Evolutionary conservation across 2,113 vertebrate genomes (phyloP), one percentile per base, ranked within the genome.

Genomic region (Tragulus kanchil): DNA sequence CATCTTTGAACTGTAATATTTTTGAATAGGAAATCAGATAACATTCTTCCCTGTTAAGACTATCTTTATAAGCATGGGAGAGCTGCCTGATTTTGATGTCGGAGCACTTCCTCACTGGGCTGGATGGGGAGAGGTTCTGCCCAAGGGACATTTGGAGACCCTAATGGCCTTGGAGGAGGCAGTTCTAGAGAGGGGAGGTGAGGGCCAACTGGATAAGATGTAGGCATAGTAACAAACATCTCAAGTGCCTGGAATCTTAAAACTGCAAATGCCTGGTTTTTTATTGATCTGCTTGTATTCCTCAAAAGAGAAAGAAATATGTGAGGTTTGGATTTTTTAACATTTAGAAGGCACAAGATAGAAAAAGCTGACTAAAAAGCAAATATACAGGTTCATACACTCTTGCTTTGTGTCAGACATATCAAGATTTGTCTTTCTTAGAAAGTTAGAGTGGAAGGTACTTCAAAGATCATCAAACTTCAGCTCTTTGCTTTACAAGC

Each of bases 211-310:
- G 64, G n/a, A 54, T 0, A 2, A 31, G 16, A 54, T 2, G 13
- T 16, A 17, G 6, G 23, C 28, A 36, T 11, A 16, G 69, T 42
- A 50, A 71, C n/a, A 85, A 81, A 52, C 15, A 4, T 64, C 48
- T 73, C 54, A 52, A 7, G 16, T 65, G 71, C 31, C 36, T 3
- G 21, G 58, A 50, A 50, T 54, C 61, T 92, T 23, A 79, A 64
- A 61, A 78, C 21, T 58, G 17, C 19, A 71, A 61, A 67, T 50
- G 25, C 16, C 10, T 69, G 13, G 5, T 14, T 90, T 61, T 61
- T 59, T 61, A 25, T 28, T 42, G 36, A 79, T 54, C 78, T 78
- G n/a, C n/a, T 59, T 90, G 75, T 50, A 82, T 94, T 90, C 36
- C 28, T 81, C 59, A 75, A 61, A 88, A 77, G n/a, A 69, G 8